phyloP scores from a whole-genome alignment of 2,888 invertebrate genomes.

The Sipunculus nudus region DNA sequence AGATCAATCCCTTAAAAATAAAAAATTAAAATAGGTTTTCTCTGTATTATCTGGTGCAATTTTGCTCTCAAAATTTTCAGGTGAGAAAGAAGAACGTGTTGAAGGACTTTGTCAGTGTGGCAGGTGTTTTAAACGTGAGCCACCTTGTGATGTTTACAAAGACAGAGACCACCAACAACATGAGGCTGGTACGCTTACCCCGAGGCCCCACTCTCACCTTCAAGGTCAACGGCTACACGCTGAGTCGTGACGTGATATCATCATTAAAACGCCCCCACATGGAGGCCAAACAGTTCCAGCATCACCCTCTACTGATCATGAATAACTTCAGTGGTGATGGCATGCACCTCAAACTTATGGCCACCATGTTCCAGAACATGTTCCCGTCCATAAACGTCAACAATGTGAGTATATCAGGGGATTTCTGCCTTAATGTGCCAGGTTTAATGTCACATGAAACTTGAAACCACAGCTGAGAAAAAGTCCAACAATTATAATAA shows the following conservation, averaged over 20 bases:
- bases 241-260: conserved; percentile 86
- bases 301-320: conserved; percentile 86
- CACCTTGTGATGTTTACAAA: conserved; percentile 91
- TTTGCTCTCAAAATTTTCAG: conserved; percentile 66
- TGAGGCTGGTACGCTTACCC: conserved; percentile 86
- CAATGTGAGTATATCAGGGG: conserved; percentile 76
- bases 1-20: no score
- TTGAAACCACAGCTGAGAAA: no score
- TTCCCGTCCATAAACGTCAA: conserved; percentile 96
- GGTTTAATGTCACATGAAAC: conserved; percentile 13
- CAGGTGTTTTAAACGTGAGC: conserved; percentile 89
- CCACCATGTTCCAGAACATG: conserved; percentile 97
- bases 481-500: no score
- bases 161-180: conserved; percentile 77
- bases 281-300: conserved; percentile 76
- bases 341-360: conserved; percentile 75
- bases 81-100: conserved; percentile 90
- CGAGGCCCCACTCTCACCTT: conserved; percentile 94
- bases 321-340: conserved; percentile 84
- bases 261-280: conserved; percentile 79
- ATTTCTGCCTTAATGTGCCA: conserved; percentile 13
- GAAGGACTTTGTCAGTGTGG: conserved; percentile 92
- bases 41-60: not conserved
- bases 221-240: conserved; percentile 79
- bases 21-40: not conserved